Percentiles rank a stretch among this genome's conserved stretches.
phyloP scores from a whole-genome alignment of 2,888 invertebrate genomes.

The Gordius sp. region DNA sequence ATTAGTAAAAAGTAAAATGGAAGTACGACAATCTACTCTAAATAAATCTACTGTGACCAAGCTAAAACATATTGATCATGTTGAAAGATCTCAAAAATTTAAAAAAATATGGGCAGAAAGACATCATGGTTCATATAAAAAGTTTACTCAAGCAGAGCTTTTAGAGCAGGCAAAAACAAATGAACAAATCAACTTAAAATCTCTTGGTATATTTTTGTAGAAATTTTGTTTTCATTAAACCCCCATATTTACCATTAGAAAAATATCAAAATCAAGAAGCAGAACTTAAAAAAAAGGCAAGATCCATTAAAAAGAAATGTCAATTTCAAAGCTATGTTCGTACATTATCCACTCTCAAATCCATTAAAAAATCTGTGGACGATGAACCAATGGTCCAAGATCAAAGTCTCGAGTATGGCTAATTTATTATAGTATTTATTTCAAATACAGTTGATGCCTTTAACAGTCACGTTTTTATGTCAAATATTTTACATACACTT shows the following conservation, averaged over 20 bases:
- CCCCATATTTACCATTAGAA: conserved; percentile 11
- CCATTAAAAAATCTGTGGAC: no score
- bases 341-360: background rate
- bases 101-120: background rate
- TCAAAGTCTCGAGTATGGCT: no score
- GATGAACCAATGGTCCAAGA: no score
- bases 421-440: no score
- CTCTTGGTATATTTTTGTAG: background rate
- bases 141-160: background rate
- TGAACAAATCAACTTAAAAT: background rate
- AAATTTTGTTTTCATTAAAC: background rate
- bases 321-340: background rate
- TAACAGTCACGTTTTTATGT: no score
- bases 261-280: conserved; percentile 6
- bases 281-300: conserved; percentile 13
- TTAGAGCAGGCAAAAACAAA: background rate
- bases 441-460: no score
- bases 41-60: background rate
- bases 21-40: background rate
- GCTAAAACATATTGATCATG: background rate
- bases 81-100: background rate
- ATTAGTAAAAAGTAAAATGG: background rate
- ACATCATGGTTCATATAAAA: background rate
- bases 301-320: background rate
- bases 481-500: no score